Evolutionary conservation across 2,113 vertebrate species (phyloP).

Genomic region (Actinemys pallida): DNA sequence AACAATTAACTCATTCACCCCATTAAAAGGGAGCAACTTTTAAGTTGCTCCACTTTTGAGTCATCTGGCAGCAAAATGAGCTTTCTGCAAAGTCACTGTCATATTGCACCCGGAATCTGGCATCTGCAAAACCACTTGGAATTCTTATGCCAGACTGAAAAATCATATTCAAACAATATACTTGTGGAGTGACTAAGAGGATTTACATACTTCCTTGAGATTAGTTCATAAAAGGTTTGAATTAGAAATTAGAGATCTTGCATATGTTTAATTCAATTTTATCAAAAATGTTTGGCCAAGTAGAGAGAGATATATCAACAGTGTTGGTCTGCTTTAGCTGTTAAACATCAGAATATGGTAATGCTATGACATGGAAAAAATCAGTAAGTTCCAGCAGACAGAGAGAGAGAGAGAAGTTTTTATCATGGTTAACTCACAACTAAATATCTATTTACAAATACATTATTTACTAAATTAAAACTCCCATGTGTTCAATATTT

Average conservation of each 20-base stretch:
- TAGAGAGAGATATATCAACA: background rate
- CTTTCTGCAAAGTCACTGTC: constrained; percentile 20
- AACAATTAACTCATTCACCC: background rate
- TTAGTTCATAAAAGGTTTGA: background rate
- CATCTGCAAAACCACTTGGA: constrained; percentile 25
- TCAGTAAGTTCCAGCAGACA: background rate
- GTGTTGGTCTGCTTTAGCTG: background rate
- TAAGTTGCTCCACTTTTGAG: background rate
- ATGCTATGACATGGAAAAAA: background rate
- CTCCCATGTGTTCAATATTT: background rate
- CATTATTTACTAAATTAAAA: background rate
- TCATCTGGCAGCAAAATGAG: constrained; percentile 3
- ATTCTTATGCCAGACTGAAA: constrained; percentile 20
- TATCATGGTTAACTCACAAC: background rate
- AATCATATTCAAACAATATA: background rate
- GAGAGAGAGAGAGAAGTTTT: background rate
- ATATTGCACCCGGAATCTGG: constrained; percentile 1
- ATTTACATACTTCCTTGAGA: background rate
- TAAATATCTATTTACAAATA: background rate
- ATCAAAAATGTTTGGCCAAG: background rate
- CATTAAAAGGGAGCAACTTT: constrained; percentile 10
- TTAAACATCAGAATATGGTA: background rate
- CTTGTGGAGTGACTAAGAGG: background rate
- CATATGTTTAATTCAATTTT: background rate
- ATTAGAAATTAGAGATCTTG: background rate